phyloP scores from a whole-genome alignment of 2,113 vertebrate genomes.

The Campylomormyrus numenius region DNA sequence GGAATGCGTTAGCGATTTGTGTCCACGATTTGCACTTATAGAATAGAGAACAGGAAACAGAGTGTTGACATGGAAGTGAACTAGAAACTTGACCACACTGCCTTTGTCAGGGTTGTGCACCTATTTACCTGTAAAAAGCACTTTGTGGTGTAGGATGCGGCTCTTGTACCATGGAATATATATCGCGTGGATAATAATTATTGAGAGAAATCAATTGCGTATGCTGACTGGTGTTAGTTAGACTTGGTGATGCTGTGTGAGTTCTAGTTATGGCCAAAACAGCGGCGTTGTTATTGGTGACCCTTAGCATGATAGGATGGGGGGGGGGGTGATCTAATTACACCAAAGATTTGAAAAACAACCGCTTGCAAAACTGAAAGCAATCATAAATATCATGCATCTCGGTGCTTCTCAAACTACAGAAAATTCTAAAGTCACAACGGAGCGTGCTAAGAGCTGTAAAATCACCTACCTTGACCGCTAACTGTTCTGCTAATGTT shows the following conservation, averaged over 20 bases:
- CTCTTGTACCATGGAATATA: neutral
- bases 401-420: neutral
- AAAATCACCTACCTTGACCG: neutral
- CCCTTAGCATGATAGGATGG: neutral
- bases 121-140: neutral
- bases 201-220: neutral
- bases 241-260: neutral
- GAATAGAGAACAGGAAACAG: neutral
- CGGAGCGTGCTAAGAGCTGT: neutral
- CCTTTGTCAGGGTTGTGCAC: neutral
- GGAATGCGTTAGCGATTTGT: neutral
- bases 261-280: neutral
- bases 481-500: neutral
- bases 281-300: neutral
- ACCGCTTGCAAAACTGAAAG: neutral
- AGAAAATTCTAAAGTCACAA: neutral
- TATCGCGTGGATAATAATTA: neutral
- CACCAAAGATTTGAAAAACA: neutral
- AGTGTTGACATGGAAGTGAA: neutral
- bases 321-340: neutral
- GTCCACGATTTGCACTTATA: neutral
- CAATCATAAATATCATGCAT: neutral
- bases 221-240: neutral
- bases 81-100: neutral
- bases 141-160: neutral